Conservation (phyloP, 2,113 vertebrate species). For the Mungos mungo region DNA sequence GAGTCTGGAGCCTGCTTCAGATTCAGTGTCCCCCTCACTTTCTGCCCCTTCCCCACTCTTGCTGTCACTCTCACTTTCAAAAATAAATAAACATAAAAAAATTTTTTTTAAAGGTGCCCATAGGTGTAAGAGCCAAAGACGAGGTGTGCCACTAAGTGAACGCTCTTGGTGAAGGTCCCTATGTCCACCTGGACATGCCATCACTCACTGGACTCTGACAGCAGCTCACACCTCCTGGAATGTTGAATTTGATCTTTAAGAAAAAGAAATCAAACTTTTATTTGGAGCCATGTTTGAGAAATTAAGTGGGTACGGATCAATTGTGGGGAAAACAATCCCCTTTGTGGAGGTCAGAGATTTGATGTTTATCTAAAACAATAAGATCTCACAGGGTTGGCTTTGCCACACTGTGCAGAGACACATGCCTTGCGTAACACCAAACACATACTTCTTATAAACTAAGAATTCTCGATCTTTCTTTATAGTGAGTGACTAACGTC, state of each 20-base stretch:
- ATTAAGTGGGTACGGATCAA: background rate
- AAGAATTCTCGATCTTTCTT: accelerated
- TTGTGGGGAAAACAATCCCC: too few relatives aligned
- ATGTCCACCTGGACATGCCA: too few relatives aligned
- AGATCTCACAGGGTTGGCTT: background rate
- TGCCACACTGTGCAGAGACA: background rate
- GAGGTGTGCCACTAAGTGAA: background rate
- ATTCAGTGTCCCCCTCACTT: too few relatives aligned
- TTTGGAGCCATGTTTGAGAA: background rate
- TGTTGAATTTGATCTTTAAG: background rate
- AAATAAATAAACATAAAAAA: too few relatives aligned
- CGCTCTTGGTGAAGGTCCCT: background rate
- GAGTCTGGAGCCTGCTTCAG: too few relatives aligned
- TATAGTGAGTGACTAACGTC: accelerated
- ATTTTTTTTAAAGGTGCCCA: background rate
- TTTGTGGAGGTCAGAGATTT: background rate
- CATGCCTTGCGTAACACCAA: background rate
- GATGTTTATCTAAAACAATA: background rate
- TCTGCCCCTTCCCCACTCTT: too few relatives aligned
- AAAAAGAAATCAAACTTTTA: background rate
- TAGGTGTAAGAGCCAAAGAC: background rate
- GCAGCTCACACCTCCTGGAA: background rate
- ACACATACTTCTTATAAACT: background rate
- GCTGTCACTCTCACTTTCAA: too few relatives aligned
- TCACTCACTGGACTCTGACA: background rate